phyloP scores from a whole-genome alignment of 2,797 vertebrate genomes.

The Cirrhinus molitorella region DNA sequence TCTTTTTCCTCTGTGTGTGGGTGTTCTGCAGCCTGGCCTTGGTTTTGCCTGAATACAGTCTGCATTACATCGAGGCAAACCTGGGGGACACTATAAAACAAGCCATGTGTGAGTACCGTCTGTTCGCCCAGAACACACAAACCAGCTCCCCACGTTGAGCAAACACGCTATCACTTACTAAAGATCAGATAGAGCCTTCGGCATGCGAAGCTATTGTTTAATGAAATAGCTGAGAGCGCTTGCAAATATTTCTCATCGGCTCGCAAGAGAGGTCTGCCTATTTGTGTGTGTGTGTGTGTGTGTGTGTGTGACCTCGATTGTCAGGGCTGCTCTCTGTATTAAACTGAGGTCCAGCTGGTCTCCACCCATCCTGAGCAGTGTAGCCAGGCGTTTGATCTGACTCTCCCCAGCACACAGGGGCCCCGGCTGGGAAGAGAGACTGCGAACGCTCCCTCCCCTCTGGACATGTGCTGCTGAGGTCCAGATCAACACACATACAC shows the following conservation, averaged over 20 bases:
- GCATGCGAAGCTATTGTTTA: slow-evolving; percentile 36
- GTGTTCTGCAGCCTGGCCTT: slow-evolving; percentile 87
- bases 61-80: slow-evolving; percentile 97
- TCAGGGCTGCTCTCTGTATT: slow-evolving; percentile 43
- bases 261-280: slow-evolving; percentile 26
- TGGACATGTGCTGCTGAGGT: slow-evolving; percentile 36
- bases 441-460: slow-evolving; percentile 5
- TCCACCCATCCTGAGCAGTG: slow-evolving; percentile 36
- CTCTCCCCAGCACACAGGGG: slow-evolving; percentile 37
- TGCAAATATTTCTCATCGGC: slow-evolving; percentile 15
- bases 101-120: slow-evolving; percentile 91
- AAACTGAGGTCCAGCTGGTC: slow-evolving; percentile 54
- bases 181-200: slow-evolving; percentile 19
- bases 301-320: slow-evolving; percentile 39
- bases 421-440: slow-evolving; percentile 23
- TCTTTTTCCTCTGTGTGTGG: slow-evolving; percentile 39
- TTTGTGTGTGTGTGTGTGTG: slow-evolving; percentile 39
- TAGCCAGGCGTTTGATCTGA: slow-evolving; percentile 50
- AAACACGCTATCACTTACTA: slow-evolving; percentile 25
- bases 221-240: slow-evolving; percentile 10
- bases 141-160: slow-evolving; percentile 2
- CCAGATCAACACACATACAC: slow-evolving; percentile 39
- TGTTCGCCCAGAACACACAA: slow-evolving; percentile 12
- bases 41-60: slow-evolving; percentile 95
- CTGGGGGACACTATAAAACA: slow-evolving; percentile 89